These are phyloP conservation scores for Anthopleura sola DNA, from an alignment of 64 coral and sea anemone species.

Conservation along the genomic window DNA sequence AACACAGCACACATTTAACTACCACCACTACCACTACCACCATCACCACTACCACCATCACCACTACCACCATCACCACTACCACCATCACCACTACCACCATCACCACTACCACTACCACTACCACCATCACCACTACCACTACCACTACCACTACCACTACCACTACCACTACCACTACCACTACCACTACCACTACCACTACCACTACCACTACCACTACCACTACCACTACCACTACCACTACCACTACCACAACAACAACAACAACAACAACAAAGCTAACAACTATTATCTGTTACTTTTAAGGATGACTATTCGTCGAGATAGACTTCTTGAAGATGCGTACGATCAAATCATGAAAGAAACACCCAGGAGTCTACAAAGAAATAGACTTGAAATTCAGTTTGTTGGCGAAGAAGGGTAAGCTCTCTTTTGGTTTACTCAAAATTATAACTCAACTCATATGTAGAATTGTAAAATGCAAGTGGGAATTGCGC, in stretches of 20 bases:
- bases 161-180: too few relatives aligned
- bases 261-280: not conserved
- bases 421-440: constrained; percentile 45
- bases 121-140: too few relatives aligned
- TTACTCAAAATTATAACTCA: too few relatives aligned
- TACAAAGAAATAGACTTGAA: constrained; percentile 88
- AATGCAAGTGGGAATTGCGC: too few relatives aligned
- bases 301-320: constrained; percentile 62
- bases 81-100: not conserved
- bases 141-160: too few relatives aligned
- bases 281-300: not conserved
- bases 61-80: not conserved
- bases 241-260: not conserved
- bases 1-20: too few relatives aligned
- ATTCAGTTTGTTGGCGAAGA: constrained; percentile 94
- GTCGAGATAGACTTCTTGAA: constrained; percentile 88
- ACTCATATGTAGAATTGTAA: too few relatives aligned
- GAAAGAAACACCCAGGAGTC: constrained; percentile 87
- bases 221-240: not conserved
- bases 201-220: not conserved
- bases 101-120: too few relatives aligned
- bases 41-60: too few relatives aligned
- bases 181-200: too few relatives aligned
- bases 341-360: constrained; percentile 99
- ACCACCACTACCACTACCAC: too few relatives aligned